Evolutionary conservation across 2,113 vertebrate species (phyloP), one percentile per base, ranked within the genome.

Genomic region (Tautogolabrus adspersus): DNA sequence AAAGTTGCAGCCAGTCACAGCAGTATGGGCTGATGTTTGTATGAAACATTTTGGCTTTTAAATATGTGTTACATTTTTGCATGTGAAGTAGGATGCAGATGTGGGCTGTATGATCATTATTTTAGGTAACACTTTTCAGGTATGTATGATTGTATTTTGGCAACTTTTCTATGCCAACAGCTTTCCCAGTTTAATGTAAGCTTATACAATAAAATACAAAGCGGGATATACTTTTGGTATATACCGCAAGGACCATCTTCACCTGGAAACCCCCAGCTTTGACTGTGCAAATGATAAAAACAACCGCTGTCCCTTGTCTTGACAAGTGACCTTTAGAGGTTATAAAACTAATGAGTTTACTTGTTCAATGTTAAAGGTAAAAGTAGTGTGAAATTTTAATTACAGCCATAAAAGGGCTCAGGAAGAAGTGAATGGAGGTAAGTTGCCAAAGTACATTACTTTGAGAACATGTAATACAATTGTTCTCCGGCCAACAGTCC

Each of bases 241-340:
- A 42, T 42, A 10, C 40, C 11, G 3, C 44, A 46, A 15, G 44
- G 44, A 46, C 44, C 12, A 10, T 34, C 30, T 34, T 34, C 30
- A 34, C 30, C 6, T 34, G 30, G 30, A 34, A 34, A 34, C 30
- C 30, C 6, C 30, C 30, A 34, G 30, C 30, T 34, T 34, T 34
- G 30, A 34, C 30, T 34, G 30, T 6, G 2, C 30, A 34, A 34
- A 34, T 34, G 6, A 34, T 34, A 34, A 34, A 34, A 34, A 11
- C 40, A 42, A 42, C 40, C 11, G 9, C 40, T 42, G 26, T n/a
- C 16, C 46, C 40, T 79, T 76, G 62, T 56, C 23, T 26, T 16
- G 46, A 40, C 34, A 78, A 19, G 49, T 74, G 71, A 60, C 60
- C 47, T 81, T 67, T 70, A 21, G 34, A 46, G 18, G 13, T 10